phyloP scores from a whole-genome alignment of 2,888 invertebrate genomes.

The Macrophya alboannulata region DNA sequence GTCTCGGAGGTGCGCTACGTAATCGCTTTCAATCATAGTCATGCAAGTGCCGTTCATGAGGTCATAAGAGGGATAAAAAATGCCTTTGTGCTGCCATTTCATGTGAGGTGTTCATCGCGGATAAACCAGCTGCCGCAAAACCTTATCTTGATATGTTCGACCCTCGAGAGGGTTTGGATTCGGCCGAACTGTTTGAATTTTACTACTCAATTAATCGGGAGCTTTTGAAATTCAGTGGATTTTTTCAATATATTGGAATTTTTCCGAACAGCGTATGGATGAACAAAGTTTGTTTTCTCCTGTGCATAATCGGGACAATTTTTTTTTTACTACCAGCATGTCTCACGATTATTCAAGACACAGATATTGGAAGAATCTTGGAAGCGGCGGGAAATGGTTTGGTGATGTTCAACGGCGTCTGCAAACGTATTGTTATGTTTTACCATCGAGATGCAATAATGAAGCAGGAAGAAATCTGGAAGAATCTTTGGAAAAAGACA shows the following conservation, averaged over 20 bases:
- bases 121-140: neutral
- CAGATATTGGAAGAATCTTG: neutral
- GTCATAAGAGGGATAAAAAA: neutral
- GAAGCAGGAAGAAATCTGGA: neutral
- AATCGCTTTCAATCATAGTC: constrained; percentile 14
- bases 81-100: neutral
- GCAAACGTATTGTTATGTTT: neutral
- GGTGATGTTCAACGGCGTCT: neutral
- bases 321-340: neutral
- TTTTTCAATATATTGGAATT: neutral
- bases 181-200: neutral
- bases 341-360: neutral
- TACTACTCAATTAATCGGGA: neutral
- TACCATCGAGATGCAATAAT: neutral
- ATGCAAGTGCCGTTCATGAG: neutral
- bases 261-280: neutral
- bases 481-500: neutral
- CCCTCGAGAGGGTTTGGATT: neutral
- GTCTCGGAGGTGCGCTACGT: neutral
- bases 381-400: neutral
- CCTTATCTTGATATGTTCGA: neutral
- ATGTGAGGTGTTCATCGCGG: neutral
- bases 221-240: neutral
- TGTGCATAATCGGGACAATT: neutral
- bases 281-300: neutral